Evolutionary conservation across 64 coral and sea anemone species (phyloP), one percentile per base, ranked within the genome.

Genomic region (Cladopsammia gracilis): DNA sequence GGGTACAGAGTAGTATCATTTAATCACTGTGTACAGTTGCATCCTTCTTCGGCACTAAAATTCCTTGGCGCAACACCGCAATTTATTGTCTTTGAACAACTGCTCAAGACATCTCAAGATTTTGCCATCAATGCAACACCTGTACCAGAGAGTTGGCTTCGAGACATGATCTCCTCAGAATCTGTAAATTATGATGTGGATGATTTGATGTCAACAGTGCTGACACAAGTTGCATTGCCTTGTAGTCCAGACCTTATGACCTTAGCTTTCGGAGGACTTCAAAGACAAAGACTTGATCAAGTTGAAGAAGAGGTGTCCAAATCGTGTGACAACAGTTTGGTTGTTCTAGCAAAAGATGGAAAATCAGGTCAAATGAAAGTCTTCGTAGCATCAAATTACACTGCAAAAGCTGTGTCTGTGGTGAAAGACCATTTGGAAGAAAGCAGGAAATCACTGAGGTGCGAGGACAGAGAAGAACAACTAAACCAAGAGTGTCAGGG

Each of bases 51-150:
- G 15, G 88, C 95, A 6, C 78, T 97, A 6, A 97, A 94, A 22
- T 97, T 90, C 70, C 50, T 93, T 18, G 92, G 93, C 18, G 48
- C 75, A 14, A 81, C 64, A 24, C 95, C 95, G 52, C 51, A 90
- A 75, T 97, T 97, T 58, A 78, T 97, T 34, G 92, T 97, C n/a
- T 97, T 94, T 53, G 92, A 97, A 70, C 91, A 97, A 78, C 50
- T 94, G 46, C 83, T 97, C 47, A 97, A 94, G 15, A 97, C 95
- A 2, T 90, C 88, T 72, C 89, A 80, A 34, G 95, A 97, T 26
- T 97, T 82, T 78, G 86, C 90, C 25, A 57, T 97, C 61, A 97
- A 94, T 14, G 65, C 78, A 4, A 97, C 95, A 3, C 95, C 95
- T 46, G 87, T 97, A 4, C 92, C 94, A 26, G 68, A 89, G 48